A percentile compares a stretch with the other conserved stretches of the same genome.
Evolutionary conservation across 1,140 invertebrate genomes (phyloP).

Genomic region (Conopomorpha cramerella): DNA sequence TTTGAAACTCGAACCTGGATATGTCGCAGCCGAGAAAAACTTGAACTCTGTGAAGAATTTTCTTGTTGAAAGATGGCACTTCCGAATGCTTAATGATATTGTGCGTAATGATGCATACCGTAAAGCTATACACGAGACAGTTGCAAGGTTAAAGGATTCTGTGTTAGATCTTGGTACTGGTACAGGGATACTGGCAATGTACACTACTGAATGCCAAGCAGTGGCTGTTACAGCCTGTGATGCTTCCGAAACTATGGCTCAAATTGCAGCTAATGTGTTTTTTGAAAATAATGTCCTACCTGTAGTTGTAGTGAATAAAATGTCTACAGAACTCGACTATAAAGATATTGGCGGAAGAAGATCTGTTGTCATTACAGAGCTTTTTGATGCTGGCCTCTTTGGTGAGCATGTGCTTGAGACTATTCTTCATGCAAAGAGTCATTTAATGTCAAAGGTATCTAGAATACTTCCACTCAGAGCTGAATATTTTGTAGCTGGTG

Average conservation of each 20-base stretch:
- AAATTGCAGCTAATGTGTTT: conserved; percentile 64
- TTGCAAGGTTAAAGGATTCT: conserved; percentile 49
- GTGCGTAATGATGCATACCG: conserved; percentile 69
- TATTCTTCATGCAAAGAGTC: conserved; percentile 69
- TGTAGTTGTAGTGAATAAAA: conserved; percentile 25
- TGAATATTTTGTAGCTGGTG: conserved; percentile 66
- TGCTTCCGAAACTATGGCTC: conserved; percentile 64
- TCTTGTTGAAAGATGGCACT: conserved; percentile 78
- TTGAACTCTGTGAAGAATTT: conserved; percentile 47
- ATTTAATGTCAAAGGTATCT: conserved; percentile 55
- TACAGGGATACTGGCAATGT: conserved; percentile 71
- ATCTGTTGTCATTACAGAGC: conserved; percentile 74
- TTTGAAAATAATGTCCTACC: conserved; percentile 47
- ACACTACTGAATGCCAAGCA: conserved; percentile 63
- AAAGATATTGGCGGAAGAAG: conserved; percentile 63
- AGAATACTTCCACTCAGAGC: conserved; percentile 67
- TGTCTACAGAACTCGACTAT: conserved; percentile 45
- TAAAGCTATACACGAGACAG: conserved; percentile 64
- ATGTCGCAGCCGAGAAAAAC: conserved; percentile 39
- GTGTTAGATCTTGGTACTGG: conserved; percentile 79
- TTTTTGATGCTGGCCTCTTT: conserved; percentile 78
- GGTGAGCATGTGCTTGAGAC: conserved; percentile 74
- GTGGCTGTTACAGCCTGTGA: conserved; percentile 69
- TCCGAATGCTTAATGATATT: conserved; percentile 79
- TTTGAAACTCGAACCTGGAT: conserved; percentile 19